A percentile compares a stretch with the other conserved stretches of the same genome.
These are phyloP conservation scores for Lophura nycthemera DNA, from an alignment of 2,113 vertebrate species.

Conservation along the genomic window DNA sequence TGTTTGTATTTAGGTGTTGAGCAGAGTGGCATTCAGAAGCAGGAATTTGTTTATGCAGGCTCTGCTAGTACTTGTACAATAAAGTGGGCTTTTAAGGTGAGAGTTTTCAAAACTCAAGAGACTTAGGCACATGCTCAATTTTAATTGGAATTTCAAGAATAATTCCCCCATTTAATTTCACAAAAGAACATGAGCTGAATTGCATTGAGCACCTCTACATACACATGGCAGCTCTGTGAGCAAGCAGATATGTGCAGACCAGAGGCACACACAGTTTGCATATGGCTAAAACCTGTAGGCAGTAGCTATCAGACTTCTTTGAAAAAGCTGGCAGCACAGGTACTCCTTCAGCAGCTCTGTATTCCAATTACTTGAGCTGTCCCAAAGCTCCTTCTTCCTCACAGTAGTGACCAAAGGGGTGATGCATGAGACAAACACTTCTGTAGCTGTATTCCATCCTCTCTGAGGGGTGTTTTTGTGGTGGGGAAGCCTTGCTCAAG, in stretches of 20 bases:
- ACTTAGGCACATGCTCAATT: not conserved
- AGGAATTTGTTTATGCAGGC: not conserved
- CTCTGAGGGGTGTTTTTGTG: not conserved
- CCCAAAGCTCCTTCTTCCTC: not conserved
- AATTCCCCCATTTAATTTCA: not conserved
- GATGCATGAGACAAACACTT: not conserved
- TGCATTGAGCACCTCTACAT: not conserved
- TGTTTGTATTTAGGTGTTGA: not conserved
- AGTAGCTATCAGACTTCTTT: not conserved
- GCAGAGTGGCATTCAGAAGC: not conserved
- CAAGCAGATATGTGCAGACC: not conserved
- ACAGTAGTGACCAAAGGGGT: not conserved
- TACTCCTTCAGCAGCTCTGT: not conserved
- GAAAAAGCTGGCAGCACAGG: not conserved
- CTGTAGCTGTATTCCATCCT: not conserved
- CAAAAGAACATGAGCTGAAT: not conserved
- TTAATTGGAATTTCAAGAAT: not conserved
- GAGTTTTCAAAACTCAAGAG: not conserved
- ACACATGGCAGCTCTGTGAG: rapidly evolving
- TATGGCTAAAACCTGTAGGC: not conserved
- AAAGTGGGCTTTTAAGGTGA: not conserved
- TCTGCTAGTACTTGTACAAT: not conserved
- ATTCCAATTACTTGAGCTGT: not conserved
- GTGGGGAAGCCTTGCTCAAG: not conserved
- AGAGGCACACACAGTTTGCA: not conserved